phyloP scores from a whole-genome alignment of 2,888 invertebrate species.

The Drosophila setosimentum region DNA sequence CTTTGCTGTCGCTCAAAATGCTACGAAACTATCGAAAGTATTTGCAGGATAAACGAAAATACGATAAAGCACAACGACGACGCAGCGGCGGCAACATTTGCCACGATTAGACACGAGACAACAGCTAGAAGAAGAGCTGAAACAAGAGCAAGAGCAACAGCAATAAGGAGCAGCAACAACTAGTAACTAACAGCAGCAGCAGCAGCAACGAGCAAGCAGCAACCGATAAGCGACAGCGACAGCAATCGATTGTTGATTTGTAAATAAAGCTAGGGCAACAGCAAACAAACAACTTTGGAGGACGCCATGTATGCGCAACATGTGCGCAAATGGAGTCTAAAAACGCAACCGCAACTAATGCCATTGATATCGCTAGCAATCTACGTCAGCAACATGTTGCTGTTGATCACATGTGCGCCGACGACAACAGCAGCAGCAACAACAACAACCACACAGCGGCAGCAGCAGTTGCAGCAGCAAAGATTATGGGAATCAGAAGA shows the following conservation, averaged over 20 bases:
- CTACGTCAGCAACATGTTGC: slow-evolving; percentile 83
- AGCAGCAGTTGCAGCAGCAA: slow-evolving; percentile 39
- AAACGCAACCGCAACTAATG: slow-evolving; percentile 85
- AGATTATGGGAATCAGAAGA: slow-evolving; percentile 51
- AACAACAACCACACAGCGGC: slow-evolving; percentile 50
- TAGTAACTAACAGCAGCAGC: slow-evolving; percentile 30
- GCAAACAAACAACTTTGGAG: slow-evolving; percentile 78
- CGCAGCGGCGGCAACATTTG: slow-evolving; percentile 71
- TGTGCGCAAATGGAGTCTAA: slow-evolving; percentile 86
- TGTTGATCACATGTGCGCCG: slow-evolving; percentile 83
- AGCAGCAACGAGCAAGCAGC: slow-evolving; percentile 25
- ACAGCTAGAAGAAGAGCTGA: slow-evolving; percentile 20
- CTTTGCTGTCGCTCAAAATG: slow-evolving; percentile 78
- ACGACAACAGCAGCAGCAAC: slow-evolving; percentile 66
- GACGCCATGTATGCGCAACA: slow-evolving; percentile 86
- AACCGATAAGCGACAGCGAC: slow-evolving; percentile 31
- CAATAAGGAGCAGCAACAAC: slow-evolving; percentile 13
- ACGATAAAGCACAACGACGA: slow-evolving; percentile 79
- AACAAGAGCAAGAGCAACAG: slow-evolving; percentile 27
- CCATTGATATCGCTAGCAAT: slow-evolving; percentile 85
- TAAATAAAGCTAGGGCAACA: slow-evolving; percentile 75
- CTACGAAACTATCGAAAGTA: slow-evolving; percentile 82
- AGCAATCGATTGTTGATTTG: slow-evolving; percentile 68
- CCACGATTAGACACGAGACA: slow-evolving; percentile 57
- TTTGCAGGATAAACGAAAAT: slow-evolving; percentile 82